A percentile compares a stretch with the other conserved stretches of the same genome.
Evolutionary conservation across 2,797 vertebrate species (phyloP).

Genomic region (Thamnophis elegans): DNA sequence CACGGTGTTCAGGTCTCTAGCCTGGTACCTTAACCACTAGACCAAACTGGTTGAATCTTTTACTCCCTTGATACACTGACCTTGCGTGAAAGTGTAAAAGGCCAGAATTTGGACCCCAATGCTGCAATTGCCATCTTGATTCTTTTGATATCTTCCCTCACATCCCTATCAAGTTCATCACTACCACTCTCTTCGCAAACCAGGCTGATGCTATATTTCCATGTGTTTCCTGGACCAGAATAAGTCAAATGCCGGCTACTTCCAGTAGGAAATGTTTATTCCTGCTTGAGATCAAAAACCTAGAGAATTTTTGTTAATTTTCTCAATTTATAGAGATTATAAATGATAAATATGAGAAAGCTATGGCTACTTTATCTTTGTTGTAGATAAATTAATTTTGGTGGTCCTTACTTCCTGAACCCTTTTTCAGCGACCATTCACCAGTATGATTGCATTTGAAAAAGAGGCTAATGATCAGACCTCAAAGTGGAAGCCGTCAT

Average conservation of each 20-base stretch:
- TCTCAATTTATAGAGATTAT: background rate
- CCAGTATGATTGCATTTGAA: background rate
- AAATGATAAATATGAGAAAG: background rate
- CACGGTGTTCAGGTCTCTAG: background rate
- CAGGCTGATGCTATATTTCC: background rate
- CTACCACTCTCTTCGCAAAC: background rate
- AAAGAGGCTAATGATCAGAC: background rate
- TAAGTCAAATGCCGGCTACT: background rate
- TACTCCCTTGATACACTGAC: background rate
- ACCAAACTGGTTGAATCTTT: background rate
- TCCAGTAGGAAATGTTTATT: background rate
- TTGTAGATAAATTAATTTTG: background rate
- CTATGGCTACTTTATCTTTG: background rate
- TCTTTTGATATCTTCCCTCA: background rate
- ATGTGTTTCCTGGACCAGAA: background rate
- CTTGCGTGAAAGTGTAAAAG: background rate
- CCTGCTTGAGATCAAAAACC: too few species aligned
- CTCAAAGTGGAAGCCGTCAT: background rate
- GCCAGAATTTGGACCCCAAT: background rate
- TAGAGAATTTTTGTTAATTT: background rate
- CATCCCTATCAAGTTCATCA: background rate
- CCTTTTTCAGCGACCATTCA: background rate
- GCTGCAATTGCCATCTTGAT: background rate
- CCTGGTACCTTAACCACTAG: background rate
- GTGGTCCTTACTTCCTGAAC: background rate